A percentile compares a stretch with the other conserved stretches of the same genome.
phyloP scores from a whole-genome alignment of 2,113 vertebrate genomes.

The Corythornis vintsioides region DNA sequence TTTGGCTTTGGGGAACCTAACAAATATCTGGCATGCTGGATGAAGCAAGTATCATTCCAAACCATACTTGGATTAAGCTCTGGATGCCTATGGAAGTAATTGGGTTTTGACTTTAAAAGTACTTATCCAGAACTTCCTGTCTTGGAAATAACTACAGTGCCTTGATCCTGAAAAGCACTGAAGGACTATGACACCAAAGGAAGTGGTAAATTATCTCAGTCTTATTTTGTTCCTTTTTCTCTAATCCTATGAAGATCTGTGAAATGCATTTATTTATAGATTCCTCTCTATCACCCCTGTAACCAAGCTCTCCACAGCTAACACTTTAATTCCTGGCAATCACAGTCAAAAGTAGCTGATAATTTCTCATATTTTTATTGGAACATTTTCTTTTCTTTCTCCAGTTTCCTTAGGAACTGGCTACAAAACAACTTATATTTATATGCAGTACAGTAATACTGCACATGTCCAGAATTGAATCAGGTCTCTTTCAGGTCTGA shows the following conservation, averaged over 20 bases:
- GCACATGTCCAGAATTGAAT: background rate
- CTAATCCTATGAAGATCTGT: background rate
- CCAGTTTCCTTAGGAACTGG: conserved; percentile 34
- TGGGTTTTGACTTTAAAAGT: background rate
- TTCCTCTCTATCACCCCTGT: background rate
- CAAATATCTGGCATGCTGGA: background rate
- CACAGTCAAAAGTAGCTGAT: background rate
- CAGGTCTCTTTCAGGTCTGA: background rate
- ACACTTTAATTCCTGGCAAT: background rate
- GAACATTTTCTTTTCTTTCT: background rate
- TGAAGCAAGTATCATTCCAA: background rate
- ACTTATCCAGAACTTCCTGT: background rate
- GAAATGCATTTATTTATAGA: conserved; percentile 48
- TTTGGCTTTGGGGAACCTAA: background rate
- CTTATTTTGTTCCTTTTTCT: background rate
- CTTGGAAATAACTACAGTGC: background rate
- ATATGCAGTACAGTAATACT: background rate
- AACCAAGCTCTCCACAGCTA: background rate
- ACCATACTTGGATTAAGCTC: background rate
- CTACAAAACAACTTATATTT: background rate
- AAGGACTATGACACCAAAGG: background rate
- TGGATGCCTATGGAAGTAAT: background rate
- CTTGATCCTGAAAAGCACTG: background rate
- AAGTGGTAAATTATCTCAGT: background rate
- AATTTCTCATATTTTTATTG: background rate